Evolutionary conservation across 2,113 vertebrate species (phyloP).

Genomic region (Hepsetus odoe): DNA sequence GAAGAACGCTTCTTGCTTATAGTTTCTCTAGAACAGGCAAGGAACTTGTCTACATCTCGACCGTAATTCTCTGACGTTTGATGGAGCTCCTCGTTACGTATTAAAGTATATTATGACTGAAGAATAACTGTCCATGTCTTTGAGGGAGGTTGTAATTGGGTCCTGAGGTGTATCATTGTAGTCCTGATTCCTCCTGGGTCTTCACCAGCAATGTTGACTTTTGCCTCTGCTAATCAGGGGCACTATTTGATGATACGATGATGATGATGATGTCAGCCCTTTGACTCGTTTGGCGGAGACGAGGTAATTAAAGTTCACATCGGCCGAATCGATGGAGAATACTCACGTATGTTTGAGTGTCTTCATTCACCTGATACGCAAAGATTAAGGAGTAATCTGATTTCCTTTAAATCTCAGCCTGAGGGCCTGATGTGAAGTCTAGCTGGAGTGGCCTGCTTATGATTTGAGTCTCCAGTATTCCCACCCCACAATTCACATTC

Average conservation of each 20-base stretch:
- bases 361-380: neutral
- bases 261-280: neutral
- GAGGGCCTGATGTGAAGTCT: neutral
- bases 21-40: too few species aligned
- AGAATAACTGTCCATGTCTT: too few species aligned
- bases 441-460: conserved; percentile 16
- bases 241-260: neutral
- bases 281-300: neutral
- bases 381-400: conserved; percentile 1
- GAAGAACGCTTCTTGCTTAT: too few species aligned
- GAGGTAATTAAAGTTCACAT: neutral
- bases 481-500: neutral
- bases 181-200: neutral
- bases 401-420: neutral
- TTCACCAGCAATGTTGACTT: neutral
- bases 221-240: neutral
- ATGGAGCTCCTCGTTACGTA: too few species aligned
- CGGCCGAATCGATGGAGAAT: neutral
- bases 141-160: neutral
- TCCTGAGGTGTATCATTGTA: neutral
- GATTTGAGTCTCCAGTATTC: conserved; percentile 15
- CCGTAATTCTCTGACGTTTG: too few species aligned
- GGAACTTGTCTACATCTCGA: too few species aligned
- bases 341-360: neutral
- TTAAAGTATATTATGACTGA: too few species aligned